Evolutionary conservation across 2,888 invertebrate species (phyloP).

Genomic region (Helobdella robusta): DNA sequence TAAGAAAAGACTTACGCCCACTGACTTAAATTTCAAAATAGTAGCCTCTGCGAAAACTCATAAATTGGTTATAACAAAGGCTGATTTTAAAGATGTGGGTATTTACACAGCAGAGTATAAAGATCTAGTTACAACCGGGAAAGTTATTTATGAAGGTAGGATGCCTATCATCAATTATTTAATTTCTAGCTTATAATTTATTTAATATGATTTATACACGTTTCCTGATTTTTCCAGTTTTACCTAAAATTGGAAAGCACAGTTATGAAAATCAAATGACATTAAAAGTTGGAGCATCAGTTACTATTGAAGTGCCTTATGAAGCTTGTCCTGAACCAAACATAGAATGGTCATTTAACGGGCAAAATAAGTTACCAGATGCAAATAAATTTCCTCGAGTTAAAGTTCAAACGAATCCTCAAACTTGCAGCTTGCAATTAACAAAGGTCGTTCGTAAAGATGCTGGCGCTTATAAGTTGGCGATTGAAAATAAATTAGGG

Average conservation of each 20-base stretch:
- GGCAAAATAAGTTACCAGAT: slow-evolving; percentile 30
- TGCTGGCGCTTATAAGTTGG: slow-evolving; percentile 35
- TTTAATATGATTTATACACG: too few species aligned
- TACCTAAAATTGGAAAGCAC: slow-evolving; percentile 41
- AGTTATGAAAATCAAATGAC: slow-evolving; percentile 36
- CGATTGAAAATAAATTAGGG: slow-evolving; percentile 77
- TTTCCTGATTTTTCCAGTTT: too few species aligned
- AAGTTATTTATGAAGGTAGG: slow-evolving; percentile 32
- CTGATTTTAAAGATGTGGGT: slow-evolving; percentile 34
- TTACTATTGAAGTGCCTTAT: slow-evolving; percentile 37
- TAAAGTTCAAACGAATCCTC: slow-evolving; percentile 31
- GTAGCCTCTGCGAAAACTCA: slow-evolving; percentile 27
- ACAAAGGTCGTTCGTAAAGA: slow-evolving; percentile 40
- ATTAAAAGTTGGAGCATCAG: slow-evolving; percentile 34
- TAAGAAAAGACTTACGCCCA: slow-evolving; percentile 28
- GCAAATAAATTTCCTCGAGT: slow-evolving; percentile 34
- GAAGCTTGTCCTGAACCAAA: slow-evolving; percentile 36
- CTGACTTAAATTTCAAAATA: slow-evolving; percentile 8
- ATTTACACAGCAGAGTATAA: slow-evolving; percentile 33
- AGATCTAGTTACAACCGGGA: slow-evolving; percentile 29
- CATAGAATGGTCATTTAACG: slow-evolving; percentile 36
- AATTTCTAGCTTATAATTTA: too few species aligned
- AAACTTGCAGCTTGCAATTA: slow-evolving; percentile 33
- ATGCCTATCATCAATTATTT: too few species aligned
- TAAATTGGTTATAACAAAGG: slow-evolving; percentile 35